phyloP scores from a whole-genome alignment of 2,113 vertebrate species.

The Sphyrna mokarran region DNA sequence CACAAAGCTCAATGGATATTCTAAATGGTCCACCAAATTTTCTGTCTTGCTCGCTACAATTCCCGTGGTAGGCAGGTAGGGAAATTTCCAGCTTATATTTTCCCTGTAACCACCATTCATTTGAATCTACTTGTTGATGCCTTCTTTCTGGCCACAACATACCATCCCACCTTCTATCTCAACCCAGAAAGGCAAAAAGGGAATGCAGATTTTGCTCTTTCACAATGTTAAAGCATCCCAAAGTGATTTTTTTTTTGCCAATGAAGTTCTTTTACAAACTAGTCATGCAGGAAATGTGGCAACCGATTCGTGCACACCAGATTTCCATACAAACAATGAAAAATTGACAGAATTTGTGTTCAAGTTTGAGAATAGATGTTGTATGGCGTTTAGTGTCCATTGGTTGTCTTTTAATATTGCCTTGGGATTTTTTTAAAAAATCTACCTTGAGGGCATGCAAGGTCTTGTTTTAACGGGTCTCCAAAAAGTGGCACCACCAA shows the following conservation, averaged over 20 bases:
- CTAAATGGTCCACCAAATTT: no score
- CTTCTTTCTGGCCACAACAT: no score
- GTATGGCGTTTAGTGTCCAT: not conserved
- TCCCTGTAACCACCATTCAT: no score
- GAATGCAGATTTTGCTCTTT: not conserved
- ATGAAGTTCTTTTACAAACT: not conserved
- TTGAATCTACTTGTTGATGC: no score
- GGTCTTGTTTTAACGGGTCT: not conserved
- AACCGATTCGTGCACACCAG: not conserved
- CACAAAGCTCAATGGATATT: no score
- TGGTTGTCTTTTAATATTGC: not conserved
- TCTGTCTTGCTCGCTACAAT: no score
- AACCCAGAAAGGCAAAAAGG: no score
- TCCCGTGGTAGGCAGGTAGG: no score
- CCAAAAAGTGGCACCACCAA: not conserved
- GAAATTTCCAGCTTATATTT: no score
- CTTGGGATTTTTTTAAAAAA: not conserved
- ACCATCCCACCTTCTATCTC: no score
- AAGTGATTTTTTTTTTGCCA: not conserved
- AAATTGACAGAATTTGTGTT: not conserved
- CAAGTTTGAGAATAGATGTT: not conserved
- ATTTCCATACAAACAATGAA: not conserved
- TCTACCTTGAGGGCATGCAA: not conserved
- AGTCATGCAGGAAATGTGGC: not conserved
- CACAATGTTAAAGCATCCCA: not conserved